Percentiles rank a stretch among this genome's conserved stretches.
Evolutionary conservation across 2,797 vertebrate species (phyloP).

Genomic region (Apodemus agrarius): DNA sequence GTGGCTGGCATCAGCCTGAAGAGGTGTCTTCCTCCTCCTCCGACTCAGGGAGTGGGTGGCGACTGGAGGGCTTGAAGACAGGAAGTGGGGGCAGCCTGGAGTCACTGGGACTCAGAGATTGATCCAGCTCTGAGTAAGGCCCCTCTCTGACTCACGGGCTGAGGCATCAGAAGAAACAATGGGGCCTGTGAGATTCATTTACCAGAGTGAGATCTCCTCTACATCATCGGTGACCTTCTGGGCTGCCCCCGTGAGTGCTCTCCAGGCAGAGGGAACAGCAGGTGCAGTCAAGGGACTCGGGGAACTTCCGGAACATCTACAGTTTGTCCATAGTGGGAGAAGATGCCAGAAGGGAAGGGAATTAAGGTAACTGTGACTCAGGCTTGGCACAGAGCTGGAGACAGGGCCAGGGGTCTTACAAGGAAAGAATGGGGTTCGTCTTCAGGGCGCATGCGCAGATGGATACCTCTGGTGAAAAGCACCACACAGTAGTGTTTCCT

Average conservation of each 20-base stretch:
- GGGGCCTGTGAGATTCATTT: background rate
- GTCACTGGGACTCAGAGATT: background rate
- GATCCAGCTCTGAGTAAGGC: background rate
- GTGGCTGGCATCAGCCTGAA: background rate
- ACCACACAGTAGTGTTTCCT: rapidly evolving
- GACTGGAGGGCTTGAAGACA: background rate
- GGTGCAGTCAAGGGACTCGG: background rate
- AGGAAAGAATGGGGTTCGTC: background rate
- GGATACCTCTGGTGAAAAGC: background rate
- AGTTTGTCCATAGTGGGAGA: background rate
- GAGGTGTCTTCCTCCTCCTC: background rate
- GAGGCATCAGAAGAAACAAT: background rate
- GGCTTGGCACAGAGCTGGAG: background rate
- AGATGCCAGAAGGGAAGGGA: background rate
- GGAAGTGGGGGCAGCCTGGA: background rate
- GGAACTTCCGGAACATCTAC: background rate
- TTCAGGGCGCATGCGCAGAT: background rate
- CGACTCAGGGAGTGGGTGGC: background rate
- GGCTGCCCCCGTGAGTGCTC: background rate
- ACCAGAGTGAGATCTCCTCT: background rate
- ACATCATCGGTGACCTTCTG: background rate
- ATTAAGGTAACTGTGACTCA: background rate
- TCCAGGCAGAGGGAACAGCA: background rate
- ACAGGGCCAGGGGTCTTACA: background rate
- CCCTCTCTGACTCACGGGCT: background rate